Percentiles rank a stretch among this genome's conserved stretches.
Conservation (phyloP, 2,888 invertebrate genomes). For the Oscheius onirici region DNA sequence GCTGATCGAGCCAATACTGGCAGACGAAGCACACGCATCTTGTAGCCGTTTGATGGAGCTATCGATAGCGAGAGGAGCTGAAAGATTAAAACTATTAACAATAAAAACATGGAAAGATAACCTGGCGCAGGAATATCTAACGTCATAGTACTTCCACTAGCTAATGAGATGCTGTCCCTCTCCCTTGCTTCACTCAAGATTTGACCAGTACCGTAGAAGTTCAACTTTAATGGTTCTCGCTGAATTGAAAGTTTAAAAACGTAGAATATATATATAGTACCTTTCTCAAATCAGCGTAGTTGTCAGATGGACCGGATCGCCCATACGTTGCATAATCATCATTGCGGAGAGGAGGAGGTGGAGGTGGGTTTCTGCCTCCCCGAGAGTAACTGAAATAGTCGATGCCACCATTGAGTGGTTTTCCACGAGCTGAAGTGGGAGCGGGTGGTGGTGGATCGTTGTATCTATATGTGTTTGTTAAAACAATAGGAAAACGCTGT, state of each 20-base stretch:
- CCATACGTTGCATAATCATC: conserved; percentile 26
- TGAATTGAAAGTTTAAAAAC: not conserved
- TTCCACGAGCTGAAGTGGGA: conserved; percentile 32
- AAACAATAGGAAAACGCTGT: not conserved
- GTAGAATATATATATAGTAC: not conserved
- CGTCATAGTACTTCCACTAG: conserved; percentile 26
- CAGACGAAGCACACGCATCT: conserved; percentile 30
- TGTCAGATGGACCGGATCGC: not conserved
- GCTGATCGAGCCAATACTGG: conserved; percentile 23
- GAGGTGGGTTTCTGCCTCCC: conserved; percentile 19
- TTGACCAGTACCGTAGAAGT: conserved; percentile 45
- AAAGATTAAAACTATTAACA: too few relatives aligned
- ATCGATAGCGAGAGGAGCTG: conserved; percentile 36
- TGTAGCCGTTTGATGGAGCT: conserved; percentile 32
- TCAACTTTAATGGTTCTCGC: conserved; percentile 42
- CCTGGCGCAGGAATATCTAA: conserved; percentile 25
- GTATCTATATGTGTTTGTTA: conserved; percentile 9
- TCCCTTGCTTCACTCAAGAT: conserved; percentile 58
- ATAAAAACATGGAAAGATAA: too few relatives aligned
- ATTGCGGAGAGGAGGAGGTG: conserved; percentile 12
- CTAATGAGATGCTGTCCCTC: conserved; percentile 50
- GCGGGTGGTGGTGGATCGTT: conserved; percentile 55
- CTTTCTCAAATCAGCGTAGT: conserved; percentile 9
- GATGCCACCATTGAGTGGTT: conserved; percentile 35
- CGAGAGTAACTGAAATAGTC: conserved; percentile 46